Percentiles rank a stretch among this genome's conserved stretches.
Conservation (phyloP, 2,113 vertebrate genomes). For the human region GRCh38 chr5:111778001-111778500, state of each 20-base stretch:
- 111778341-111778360: background rate
- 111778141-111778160: background rate
- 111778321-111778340: background rate
- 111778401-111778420: background rate
- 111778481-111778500: background rate
- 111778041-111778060: constrained; percentile 14
- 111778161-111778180: background rate
- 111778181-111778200: background rate
- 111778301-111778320: background rate
- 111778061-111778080: background rate
- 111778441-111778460: background rate
- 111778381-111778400: background rate
- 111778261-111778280: background rate
- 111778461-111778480: background rate
- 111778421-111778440: background rate
- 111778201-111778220: background rate
- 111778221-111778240: background rate
- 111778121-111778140: background rate
- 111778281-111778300: background rate
- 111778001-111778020: constrained; percentile 1
- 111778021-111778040: background rate
- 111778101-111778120: background rate
- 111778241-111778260: background rate
- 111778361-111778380: background rate
- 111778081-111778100: background rate